These are phyloP conservation scores for Cylas formicarius DNA, from an alignment of 1,140 invertebrate species.

Conservation along the genomic window DNA sequence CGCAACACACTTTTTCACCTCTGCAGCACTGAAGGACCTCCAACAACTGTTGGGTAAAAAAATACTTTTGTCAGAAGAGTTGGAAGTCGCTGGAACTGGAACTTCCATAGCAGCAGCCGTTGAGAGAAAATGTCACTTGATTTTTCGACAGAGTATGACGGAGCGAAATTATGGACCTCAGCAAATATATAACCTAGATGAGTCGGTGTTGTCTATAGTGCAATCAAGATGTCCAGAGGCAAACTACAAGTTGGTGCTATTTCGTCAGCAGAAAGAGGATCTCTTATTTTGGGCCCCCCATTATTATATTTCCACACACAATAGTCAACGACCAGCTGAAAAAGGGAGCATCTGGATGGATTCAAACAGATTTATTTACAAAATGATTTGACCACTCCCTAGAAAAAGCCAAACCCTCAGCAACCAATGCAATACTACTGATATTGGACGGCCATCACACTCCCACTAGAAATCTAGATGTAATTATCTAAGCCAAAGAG, in stretches of 20 bases:
- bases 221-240: constrained; percentile 4
- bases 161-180: constrained; percentile 9
- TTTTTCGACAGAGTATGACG: constrained; percentile 6
- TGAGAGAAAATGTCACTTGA: constrained; percentile 4
- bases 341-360: constrained; percentile 34
- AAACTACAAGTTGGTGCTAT: too few relatives aligned
- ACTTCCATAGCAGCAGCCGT: too few relatives aligned
- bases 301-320: too few relatives aligned
- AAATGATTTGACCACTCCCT: constrained; percentile 35
- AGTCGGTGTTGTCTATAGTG: background rate
- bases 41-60: too few relatives aligned
- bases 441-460: constrained; percentile 30
- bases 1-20: constrained; percentile 3
- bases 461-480: constrained; percentile 29
- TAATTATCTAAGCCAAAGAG: constrained; percentile 26
- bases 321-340: too few relatives aligned
- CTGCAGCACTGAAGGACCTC: too few relatives aligned
- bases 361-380: constrained; percentile 25
- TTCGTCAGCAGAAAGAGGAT: too few relatives aligned
- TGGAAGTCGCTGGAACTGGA: too few relatives aligned
- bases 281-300: too few relatives aligned
- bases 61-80: too few relatives aligned
- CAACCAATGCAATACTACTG: constrained; percentile 24
- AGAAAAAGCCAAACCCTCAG: constrained; percentile 17
- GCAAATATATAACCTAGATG: background rate